These are phyloP conservation scores for Mus musculus DNA, from an alignment of 2,113 vertebrate genomes.

Conservation along the genomic window GRCm39 chr13:19901501-19902000, in stretches of 20 bases:
- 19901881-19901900: background rate
- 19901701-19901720: background rate
- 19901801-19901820: background rate
- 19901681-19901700: background rate
- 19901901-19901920: background rate
- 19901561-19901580: background rate
- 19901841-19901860: background rate
- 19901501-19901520: background rate
- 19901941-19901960: background rate
- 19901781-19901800: background rate
- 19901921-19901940: background rate
- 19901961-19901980: too few species aligned
- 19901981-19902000: too few species aligned
- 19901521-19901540: background rate
- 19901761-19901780: background rate
- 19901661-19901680: background rate
- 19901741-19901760: background rate
- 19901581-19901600: background rate
- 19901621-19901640: background rate
- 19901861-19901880: background rate
- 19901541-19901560: background rate
- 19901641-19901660: background rate
- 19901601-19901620: background rate
- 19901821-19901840: background rate
- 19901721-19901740: background rate